These are phyloP conservation scores for Drosophila tristis DNA, from an alignment of 1,140 invertebrate genomes.

Conservation along the genomic window DNA sequence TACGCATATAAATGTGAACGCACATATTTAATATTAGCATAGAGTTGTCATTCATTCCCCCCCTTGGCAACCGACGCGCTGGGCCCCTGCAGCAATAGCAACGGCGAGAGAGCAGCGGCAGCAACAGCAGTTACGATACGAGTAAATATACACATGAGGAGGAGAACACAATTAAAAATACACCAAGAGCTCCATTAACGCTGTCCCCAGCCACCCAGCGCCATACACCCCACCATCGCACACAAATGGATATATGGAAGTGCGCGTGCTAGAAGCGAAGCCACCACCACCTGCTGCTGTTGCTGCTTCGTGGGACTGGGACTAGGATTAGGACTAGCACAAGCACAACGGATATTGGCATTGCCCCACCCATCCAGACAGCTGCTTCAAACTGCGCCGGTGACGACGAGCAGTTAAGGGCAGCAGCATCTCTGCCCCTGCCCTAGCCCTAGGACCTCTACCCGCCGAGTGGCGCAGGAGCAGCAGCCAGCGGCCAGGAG, in stretches of 20 bases:
- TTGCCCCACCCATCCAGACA: constrained; percentile 1
- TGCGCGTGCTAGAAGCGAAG: constrained; percentile 48
- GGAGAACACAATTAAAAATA: constrained; percentile 70
- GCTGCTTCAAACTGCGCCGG: constrained; percentile 68
- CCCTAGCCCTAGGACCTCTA: neutral
- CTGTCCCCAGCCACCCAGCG: constrained; percentile 39
- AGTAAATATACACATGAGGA: constrained; percentile 71
- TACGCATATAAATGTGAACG: constrained; percentile 53
- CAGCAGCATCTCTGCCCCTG: constrained; percentile 32
- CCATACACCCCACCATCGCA: neutral
- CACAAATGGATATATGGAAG: constrained; percentile 18
- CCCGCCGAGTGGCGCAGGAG: constrained; percentile 14
- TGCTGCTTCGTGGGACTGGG: constrained; percentile 26
- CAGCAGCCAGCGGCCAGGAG: constrained; percentile 25
- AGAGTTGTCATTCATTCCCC: constrained; percentile 50
- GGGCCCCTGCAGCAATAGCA: constrained; percentile 33
- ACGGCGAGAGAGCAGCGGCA: constrained; percentile 25
- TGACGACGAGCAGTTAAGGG: constrained; percentile 53
- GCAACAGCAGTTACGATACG: constrained; percentile 23
- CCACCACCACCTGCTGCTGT: constrained; percentile 64
- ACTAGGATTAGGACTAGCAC: constrained; percentile 11
- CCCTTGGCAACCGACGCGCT: constrained; percentile 61
- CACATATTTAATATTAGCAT: constrained; percentile 58
- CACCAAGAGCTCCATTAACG: constrained; percentile 60
- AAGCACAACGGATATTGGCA: no score